Conservation (phyloP, 2,113 vertebrate species). For the Lota lota region DNA sequence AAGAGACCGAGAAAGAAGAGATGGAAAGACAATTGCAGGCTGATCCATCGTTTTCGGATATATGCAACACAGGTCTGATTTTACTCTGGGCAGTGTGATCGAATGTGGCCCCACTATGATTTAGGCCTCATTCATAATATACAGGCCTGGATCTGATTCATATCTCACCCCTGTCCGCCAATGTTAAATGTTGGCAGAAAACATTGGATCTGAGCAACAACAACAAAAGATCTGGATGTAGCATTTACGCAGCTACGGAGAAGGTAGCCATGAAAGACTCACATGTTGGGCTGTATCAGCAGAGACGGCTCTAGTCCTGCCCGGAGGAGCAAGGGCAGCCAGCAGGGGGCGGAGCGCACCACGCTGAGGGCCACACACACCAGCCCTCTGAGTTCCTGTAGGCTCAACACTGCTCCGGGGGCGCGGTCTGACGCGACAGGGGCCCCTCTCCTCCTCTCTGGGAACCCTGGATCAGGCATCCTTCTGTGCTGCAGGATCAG, state of each 20-base stretch:
- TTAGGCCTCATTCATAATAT: too few species aligned
- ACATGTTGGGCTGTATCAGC: constrained; percentile 77
- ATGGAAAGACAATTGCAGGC: not conserved
- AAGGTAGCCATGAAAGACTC: constrained; percentile 39
- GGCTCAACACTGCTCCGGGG: constrained; percentile 7
- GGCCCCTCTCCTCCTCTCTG: not conserved
- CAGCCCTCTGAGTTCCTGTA: constrained; percentile 45
- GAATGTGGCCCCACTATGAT: too few species aligned
- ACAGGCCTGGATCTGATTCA: too few species aligned
- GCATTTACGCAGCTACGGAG: not conserved
- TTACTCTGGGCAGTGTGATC: too few species aligned
- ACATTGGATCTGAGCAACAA: not conserved
- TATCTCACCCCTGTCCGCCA: too few species aligned
- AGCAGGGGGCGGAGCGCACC: constrained; percentile 57
- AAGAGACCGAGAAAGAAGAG: not conserved
- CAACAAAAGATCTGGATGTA: not conserved
- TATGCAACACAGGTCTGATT: too few species aligned
- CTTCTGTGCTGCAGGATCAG: constrained; percentile 58
- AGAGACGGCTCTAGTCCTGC: constrained; percentile 82
- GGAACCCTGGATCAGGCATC: constrained; percentile 17
- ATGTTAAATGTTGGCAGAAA: too few species aligned
- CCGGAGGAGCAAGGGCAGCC: constrained; percentile 84
- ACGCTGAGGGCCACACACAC: constrained; percentile 40
- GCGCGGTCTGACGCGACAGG: fast-evolving
- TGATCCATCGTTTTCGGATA: too few species aligned